phyloP scores from a whole-genome alignment of 2,888 invertebrate species.

The Scelioninae gen. 1 region DNA sequence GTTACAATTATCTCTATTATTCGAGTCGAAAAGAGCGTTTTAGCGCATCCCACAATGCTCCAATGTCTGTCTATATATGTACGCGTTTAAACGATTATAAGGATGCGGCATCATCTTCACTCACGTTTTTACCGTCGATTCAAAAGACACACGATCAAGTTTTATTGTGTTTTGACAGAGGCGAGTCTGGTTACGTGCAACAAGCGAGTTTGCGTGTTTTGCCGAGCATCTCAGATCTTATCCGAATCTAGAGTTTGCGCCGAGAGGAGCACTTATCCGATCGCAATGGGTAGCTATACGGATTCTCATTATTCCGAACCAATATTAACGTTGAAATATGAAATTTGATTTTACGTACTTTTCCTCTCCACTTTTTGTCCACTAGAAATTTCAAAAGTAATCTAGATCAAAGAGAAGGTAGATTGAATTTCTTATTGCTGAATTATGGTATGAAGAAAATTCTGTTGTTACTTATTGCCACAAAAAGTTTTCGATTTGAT shows the following conservation, averaged over 20 bases:
- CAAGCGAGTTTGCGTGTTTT: conserved; percentile 69
- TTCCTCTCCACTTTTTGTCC: conserved; percentile 1
- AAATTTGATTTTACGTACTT: conserved; percentile 28
- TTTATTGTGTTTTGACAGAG: conserved; percentile 83
- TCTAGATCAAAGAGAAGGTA: not conserved
- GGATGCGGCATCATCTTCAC: conserved; percentile 56
- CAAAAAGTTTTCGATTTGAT: too few species aligned
- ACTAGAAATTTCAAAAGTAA: not conserved
- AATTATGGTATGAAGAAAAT: not conserved
- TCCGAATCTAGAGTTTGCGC: conserved; percentile 24
- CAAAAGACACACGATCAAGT: conserved; percentile 73
- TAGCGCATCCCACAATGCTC: conserved; percentile 77
- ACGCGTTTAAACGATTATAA: conserved; percentile 48
- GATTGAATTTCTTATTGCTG: not conserved
- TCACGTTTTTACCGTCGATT: conserved; percentile 56
- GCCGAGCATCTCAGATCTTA: conserved; percentile 47
- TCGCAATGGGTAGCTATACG: conserved; percentile 18
- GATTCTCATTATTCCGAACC: conserved; percentile 34
- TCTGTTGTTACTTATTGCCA: too few species aligned
- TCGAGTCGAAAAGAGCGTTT: conserved; percentile 79
- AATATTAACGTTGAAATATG: conserved; percentile 22
- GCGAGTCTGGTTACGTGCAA: conserved; percentile 71
- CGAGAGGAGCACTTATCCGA: conserved; percentile 41
- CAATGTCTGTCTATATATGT: conserved; percentile 73
- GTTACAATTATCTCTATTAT: conserved; percentile 84